These are phyloP conservation scores for Eulemur rubriventer DNA, from an alignment of 2,797 vertebrate genomes.

Conservation along the genomic window DNA sequence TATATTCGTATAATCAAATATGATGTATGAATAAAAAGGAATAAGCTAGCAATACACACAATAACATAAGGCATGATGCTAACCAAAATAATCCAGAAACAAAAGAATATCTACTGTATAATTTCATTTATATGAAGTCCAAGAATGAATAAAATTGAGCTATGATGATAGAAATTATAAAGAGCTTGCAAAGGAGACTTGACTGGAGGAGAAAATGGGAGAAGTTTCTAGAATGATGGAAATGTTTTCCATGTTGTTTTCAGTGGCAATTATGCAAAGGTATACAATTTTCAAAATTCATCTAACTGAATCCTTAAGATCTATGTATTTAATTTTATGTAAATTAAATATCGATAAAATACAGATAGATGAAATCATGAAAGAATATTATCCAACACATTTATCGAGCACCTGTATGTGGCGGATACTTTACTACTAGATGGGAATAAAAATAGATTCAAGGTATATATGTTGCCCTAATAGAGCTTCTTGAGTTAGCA, in stretches of 20 bases:
- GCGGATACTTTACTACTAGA: not conserved
- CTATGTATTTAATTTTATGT: slow-evolving; percentile 3
- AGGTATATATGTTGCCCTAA: not conserved
- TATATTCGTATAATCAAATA: not conserved
- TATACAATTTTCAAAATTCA: not conserved
- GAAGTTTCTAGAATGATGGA: slow-evolving; percentile 24
- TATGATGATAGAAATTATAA: not conserved
- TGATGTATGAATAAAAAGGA: not conserved
- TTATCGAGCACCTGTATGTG: not conserved
- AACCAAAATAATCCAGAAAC: not conserved
- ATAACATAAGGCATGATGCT: not conserved
- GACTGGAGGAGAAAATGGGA: not conserved
- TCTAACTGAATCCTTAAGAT: not conserved
- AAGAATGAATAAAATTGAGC: not conserved
- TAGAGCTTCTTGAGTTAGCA: not conserved
- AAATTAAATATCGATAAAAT: slow-evolving; percentile 32
- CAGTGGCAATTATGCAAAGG: not conserved
- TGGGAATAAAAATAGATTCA: not conserved
- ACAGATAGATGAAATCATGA: not conserved
- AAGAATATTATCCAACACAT: not conserved
- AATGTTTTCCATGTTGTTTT: not conserved
- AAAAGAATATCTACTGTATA: not conserved
- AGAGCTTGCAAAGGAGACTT: not conserved
- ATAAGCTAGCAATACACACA: not conserved
- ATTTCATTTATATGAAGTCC: not conserved